phyloP scores from a whole-genome alignment of 2,888 invertebrate species.

The Calliopum simillimum region DNA sequence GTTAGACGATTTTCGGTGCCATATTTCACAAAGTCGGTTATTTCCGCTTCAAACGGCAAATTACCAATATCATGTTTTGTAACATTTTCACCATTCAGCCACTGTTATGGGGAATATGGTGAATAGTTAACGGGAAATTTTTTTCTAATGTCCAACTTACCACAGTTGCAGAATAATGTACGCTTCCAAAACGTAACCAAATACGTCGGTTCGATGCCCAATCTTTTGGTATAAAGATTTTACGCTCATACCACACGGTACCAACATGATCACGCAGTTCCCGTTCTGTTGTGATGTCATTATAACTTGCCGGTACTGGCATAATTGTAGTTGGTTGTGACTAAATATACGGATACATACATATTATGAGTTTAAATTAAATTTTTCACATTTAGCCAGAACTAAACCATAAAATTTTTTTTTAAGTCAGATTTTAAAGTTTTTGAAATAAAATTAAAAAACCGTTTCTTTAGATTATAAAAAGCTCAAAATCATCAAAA shows the following conservation, averaged over 20 bases:
- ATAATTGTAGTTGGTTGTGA: slow-evolving; percentile 78
- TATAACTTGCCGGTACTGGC: slow-evolving; percentile 97
- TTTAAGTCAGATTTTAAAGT: slow-evolving; percentile 18
- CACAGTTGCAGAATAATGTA: slow-evolving; percentile 90
- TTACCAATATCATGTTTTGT: slow-evolving; percentile 93
- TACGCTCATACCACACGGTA: slow-evolving; percentile 93
- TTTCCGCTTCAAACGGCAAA: slow-evolving; percentile 91
- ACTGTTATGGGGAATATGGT: too few relatives aligned
- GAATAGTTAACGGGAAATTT: too few relatives aligned
- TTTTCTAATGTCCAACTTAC: slow-evolving; percentile 69
- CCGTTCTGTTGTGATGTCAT: slow-evolving; percentile 88
- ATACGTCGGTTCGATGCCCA: slow-evolving; percentile 78
- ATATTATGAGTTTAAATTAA: too few relatives aligned
- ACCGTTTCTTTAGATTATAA: too few relatives aligned
- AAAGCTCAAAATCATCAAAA: too few relatives aligned
- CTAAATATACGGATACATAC: slow-evolving; percentile 18
- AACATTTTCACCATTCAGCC: slow-evolving; percentile 72
- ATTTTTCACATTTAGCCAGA: too few relatives aligned
- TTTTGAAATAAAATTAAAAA: slow-evolving; percentile 38
- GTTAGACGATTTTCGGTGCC: slow-evolving; percentile 83
- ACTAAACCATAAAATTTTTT: slow-evolving; percentile 15
- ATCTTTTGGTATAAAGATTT: slow-evolving; percentile 80
- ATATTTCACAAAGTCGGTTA: slow-evolving; percentile 75
- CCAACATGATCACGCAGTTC: slow-evolving; percentile 93
- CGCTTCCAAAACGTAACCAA: slow-evolving; percentile 91